Evolutionary conservation across 2,888 invertebrate species (phyloP).

Genomic region (Epinotia brunnichana): DNA sequence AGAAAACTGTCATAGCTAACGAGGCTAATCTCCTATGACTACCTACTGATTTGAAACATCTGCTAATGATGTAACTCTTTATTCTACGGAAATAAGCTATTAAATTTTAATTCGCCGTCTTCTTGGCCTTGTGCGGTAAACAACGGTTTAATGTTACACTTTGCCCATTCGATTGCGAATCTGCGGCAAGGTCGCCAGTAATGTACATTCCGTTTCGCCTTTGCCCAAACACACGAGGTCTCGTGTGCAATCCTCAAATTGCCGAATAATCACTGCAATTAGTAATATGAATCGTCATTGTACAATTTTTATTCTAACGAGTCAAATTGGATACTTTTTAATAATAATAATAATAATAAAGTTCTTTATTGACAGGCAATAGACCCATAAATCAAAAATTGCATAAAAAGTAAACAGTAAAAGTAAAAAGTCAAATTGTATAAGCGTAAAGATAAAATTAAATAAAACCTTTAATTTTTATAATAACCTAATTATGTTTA

Average conservation of each 20-base stretch:
- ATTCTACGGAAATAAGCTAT: not conserved
- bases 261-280: slow-evolving; percentile 30
- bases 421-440: too few species aligned
- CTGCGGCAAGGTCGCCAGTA: slow-evolving; percentile 22
- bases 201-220: slow-evolving; percentile 17
- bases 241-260: slow-evolving; percentile 25
- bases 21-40: not conserved
- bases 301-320: not conserved
- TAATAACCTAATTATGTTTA: too few species aligned
- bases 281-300: slow-evolving; percentile 14
- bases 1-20: too few species aligned
- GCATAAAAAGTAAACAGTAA: too few species aligned
- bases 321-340: not conserved
- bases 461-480: too few species aligned
- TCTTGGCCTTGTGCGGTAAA: slow-evolving; percentile 2
- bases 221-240: slow-evolving; percentile 20
- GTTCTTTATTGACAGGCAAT: too few species aligned
- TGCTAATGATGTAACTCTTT: slow-evolving; percentile 1
- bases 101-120: slow-evolving; percentile 5
- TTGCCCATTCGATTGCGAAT: slow-evolving; percentile 6
- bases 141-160: slow-evolving; percentile 2
- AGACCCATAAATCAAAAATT: too few species aligned
- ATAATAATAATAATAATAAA: not conserved
- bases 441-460: too few species aligned
- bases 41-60: slow-evolving; percentile 7